phyloP scores from a whole-genome alignment of 2,113 vertebrate species.

The Spizaetus ornatus region DNA sequence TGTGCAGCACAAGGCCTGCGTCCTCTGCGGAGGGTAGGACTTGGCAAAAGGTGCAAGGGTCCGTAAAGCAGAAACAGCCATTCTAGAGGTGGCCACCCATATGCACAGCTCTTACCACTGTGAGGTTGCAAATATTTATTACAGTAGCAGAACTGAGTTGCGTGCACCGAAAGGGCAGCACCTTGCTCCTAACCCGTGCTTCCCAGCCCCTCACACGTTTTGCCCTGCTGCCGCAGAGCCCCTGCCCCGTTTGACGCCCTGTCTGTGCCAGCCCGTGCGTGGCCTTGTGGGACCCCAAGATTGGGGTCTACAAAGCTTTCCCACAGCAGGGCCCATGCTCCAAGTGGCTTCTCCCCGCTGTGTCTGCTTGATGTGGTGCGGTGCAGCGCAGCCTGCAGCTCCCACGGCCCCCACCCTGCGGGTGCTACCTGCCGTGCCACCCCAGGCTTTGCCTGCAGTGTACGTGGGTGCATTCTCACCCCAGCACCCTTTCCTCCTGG shows the following conservation, averaged over 20 bases:
- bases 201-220: not conserved
- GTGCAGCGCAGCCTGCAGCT: not conserved
- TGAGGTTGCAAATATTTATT: not conserved
- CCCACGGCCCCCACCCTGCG: accelerated
- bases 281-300: not conserved
- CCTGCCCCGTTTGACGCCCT: not conserved
- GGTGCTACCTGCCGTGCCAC: not conserved
- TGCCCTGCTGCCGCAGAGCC: not conserved
- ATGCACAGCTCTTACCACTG: not conserved
- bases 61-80: not conserved
- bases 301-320: not conserved
- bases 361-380: accelerated
- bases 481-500: not conserved
- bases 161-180: not conserved
- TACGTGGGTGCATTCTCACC: not conserved
- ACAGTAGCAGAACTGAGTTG: not conserved
- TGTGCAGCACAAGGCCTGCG: not conserved
- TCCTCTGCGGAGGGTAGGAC: not conserved
- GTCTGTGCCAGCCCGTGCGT: not conserved
- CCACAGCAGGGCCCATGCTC: not conserved
- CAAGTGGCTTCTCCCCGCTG: not conserved
- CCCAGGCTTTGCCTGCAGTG: not conserved
- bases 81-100: not conserved
- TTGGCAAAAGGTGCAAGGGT: not conserved
- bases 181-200: not conserved